Evolutionary conservation across 2,888 invertebrate genomes (phyloP), one percentile per base, ranked within the genome.

Genomic region (Drosophila recens): DNA sequence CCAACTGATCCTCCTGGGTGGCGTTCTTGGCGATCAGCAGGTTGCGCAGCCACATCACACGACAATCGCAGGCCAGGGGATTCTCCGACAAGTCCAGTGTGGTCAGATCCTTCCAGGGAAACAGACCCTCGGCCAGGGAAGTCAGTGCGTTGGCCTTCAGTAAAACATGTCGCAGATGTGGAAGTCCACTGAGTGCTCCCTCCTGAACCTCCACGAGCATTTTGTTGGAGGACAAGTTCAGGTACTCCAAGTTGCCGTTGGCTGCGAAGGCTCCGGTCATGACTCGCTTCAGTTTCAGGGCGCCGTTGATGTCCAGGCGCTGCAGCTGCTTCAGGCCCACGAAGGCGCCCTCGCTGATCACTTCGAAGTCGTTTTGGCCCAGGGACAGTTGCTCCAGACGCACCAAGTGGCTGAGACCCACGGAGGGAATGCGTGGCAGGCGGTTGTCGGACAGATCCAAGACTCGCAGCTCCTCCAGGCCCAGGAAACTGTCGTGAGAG

Each of bases 51-150:
- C 97, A 97, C 75, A 96, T 93, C 15, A 97, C 93, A 64, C 95
- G 95, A 89, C 97, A 97, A 89, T 96, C 96, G 91, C 97, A 97
- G 79, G 95, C 93, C 57, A 97, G 93, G 0, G 97, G 97, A 90
- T 97, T 97, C 89, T 97, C 97, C 1, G 96, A 95, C 56, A 97
- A 93, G 90, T 97, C 97, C 43, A 97, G 91, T 17, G 95, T 95
- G 36, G 95, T 94, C 34, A 97, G 93, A 90, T 97, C 97, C 84
- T 95, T 95, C 94, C 97, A 97, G 36, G 96, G 95, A 49, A 97
- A 96, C 57, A 97, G 94, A 0, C 96, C 95, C 91, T 97, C 97
- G 13, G 96, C 95, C 69, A 97, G 93, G 2, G 95, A 95, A 52
- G 94, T 94, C 75, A 97, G 94, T 0, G 96, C 96, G 91, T 97